A percentile compares a stretch with the other conserved stretches of the same genome.
Evolutionary conservation across 2,888 invertebrate genomes (phyloP).

Genomic region (Pheosia tremula): DNA sequence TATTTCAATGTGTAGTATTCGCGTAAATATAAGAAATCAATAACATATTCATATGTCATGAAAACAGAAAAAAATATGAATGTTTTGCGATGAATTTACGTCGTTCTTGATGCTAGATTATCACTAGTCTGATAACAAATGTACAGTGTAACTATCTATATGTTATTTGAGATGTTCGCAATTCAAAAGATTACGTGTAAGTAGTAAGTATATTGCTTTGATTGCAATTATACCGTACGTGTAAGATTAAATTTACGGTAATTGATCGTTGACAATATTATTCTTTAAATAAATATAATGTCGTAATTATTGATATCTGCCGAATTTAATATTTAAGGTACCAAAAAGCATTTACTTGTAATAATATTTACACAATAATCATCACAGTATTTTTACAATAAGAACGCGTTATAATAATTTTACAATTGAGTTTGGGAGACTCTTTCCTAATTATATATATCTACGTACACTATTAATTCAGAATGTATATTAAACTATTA

Average conservation of each 20-base stretch:
- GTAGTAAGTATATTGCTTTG: too few species aligned
- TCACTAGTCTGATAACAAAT: too few species aligned
- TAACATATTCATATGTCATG: too few species aligned
- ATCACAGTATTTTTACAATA: slow-evolving; percentile 12
- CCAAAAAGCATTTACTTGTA: slow-evolving; percentile 7
- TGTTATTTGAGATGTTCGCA: slow-evolving; percentile 5
- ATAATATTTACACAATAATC: slow-evolving; percentile 7
- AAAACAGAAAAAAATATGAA: too few species aligned
- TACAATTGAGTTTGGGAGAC: not conserved
- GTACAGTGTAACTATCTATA: slow-evolving; percentile 4
- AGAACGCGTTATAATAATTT: not conserved
- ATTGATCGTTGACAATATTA: not conserved
- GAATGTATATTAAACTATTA: not conserved
- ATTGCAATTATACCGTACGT: too few species aligned
- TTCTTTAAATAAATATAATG: not conserved
- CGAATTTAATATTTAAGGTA: not conserved
- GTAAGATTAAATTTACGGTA: not conserved
- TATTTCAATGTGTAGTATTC: too few species aligned
- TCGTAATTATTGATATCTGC: not conserved
- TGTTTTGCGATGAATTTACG: too few species aligned
- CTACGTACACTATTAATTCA: too few species aligned
- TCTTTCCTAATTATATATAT: too few species aligned
- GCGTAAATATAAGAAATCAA: too few species aligned
- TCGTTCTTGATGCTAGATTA: too few species aligned
- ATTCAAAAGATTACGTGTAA: not conserved